Evolutionary conservation across 2,113 vertebrate genomes (phyloP).

Genomic region (Bostrychus sinensis): DNA sequence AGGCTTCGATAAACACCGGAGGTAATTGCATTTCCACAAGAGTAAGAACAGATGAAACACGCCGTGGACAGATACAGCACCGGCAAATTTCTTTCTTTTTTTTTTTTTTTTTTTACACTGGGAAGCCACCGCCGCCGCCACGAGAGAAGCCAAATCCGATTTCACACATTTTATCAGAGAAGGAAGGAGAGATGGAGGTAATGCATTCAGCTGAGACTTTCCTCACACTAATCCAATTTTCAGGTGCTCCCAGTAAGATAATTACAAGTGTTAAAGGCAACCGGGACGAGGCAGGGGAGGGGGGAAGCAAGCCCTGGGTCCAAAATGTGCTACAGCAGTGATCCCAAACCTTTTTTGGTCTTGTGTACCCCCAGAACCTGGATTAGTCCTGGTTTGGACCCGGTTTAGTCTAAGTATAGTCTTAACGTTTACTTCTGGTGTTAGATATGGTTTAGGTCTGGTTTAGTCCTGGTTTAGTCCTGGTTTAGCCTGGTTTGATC

Average conservation of each 20-base stretch:
- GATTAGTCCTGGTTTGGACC: too few species aligned
- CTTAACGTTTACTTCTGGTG: too few species aligned
- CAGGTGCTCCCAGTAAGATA: slow-evolving; percentile 90
- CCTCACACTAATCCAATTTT: slow-evolving; percentile 95
- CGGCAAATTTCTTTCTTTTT: slow-evolving; percentile 91
- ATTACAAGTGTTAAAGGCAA: slow-evolving; percentile 92
- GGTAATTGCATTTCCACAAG: slow-evolving; percentile 90
- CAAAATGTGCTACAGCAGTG: slow-evolving; percentile 84
- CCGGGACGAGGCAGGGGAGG: slow-evolving; percentile 80
- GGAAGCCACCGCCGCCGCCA: slow-evolving; percentile 91
- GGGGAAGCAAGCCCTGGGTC: slow-evolving; percentile 79
- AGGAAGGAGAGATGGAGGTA: slow-evolving; percentile 88
- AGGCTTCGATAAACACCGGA: slow-evolving; percentile 87
- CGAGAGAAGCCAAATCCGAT: slow-evolving; percentile 90
- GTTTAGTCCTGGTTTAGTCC: too few species aligned
- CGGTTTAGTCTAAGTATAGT: too few species aligned
- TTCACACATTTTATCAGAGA: slow-evolving; percentile 89
- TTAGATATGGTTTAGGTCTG: too few species aligned
- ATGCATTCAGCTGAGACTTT: slow-evolving; percentile 90
- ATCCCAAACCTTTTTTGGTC: too few species aligned
- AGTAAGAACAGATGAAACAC: slow-evolving; percentile 89
- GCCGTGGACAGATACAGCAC: slow-evolving; percentile 88
- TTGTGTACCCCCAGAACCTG: too few species aligned
- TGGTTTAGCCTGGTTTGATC: too few species aligned
- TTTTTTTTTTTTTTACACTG: too few species aligned